Evolutionary conservation across 2,797 vertebrate genomes (phyloP), one percentile per base, ranked within the genome.

Genomic region (Argentina silus): DNA sequence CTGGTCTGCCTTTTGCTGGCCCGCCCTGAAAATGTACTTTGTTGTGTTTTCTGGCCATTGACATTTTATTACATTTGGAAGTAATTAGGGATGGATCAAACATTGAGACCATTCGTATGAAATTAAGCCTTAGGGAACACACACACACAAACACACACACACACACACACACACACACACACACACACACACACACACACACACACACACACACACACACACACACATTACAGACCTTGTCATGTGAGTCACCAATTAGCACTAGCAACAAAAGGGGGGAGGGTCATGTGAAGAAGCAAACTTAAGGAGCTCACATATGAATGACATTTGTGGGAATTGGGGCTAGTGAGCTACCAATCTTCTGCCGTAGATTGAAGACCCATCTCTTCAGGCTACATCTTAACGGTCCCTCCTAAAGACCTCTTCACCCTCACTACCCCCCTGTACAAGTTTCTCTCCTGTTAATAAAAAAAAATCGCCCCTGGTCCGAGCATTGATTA

Each of bases 41-140:
- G 17, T 27, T 64, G 5, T n/a, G 45, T 85, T 67, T 67, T 65
- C 36, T 70, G 69, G 74, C 74, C 72, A 56, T 19, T 77, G 81
- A 78, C 79, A 82, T 87, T 85, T 85, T 67, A 73, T 82, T 78
- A 45, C 51, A 8, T 80, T 61, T 60, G 75, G 51, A 67, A 74
- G 69, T 53, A 9, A 36, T 80, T 79, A 72, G 70, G 43, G 27
- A 62, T 36, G 69, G 51, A 60, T 51, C 72, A 71, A 81, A 79
- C 65, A 45, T 67, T 80, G 80, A 86, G 81, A 78, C 78, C 76
- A 12, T 47, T 56, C 60, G 77, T 55, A 61, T 44, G 53, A 56
- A 44, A 65, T 76, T 1, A 17, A 45, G 19, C 48, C 14, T 8
- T 21, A 67, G 23, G 45, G 48, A 53, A n/a, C 15, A n/a, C 17